These are phyloP conservation scores for Forbesichthys agassizii DNA, from an alignment of 2,113 vertebrate species.

Conservation along the genomic window DNA sequence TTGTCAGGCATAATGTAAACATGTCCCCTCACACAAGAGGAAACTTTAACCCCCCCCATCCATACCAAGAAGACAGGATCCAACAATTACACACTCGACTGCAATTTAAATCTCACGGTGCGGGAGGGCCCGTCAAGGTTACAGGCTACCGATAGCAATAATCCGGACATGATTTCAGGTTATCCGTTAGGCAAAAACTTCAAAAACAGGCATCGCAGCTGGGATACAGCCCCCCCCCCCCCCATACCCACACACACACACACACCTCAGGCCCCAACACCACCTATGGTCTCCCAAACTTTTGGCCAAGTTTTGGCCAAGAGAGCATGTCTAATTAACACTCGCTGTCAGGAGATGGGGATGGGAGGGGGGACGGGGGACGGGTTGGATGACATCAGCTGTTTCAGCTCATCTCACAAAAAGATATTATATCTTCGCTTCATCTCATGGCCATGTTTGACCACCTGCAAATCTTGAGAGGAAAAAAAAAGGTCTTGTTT, in stretches of 20 bases:
- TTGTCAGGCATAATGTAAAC: neutral
- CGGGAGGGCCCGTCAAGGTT: constrained; percentile 12
- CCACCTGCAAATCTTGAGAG: too few species aligned
- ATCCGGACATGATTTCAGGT: neutral
- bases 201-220: constrained; percentile 34
- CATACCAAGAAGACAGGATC: neutral
- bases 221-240: constrained; percentile 2
- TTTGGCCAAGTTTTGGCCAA: constrained; percentile 36
- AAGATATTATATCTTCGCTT: constrained; percentile 15
- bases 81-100: neutral
- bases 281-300: neutral
- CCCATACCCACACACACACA: too few species aligned
- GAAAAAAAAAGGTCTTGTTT: too few species aligned
- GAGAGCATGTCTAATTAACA: constrained; percentile 21
- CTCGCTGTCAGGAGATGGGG: constrained; percentile 12
- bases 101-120: neutral
- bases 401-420: neutral
- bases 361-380: neutral
- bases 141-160: neutral
- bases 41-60: neutral
- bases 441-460: neutral
- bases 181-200: constrained; percentile 23
- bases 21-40: neutral
- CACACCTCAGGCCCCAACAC: neutral
- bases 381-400: constrained; percentile 9